These are phyloP conservation scores for Drosophila paulistorum DNA, from an alignment of 1,140 invertebrate genomes.

Conservation along the genomic window DNA sequence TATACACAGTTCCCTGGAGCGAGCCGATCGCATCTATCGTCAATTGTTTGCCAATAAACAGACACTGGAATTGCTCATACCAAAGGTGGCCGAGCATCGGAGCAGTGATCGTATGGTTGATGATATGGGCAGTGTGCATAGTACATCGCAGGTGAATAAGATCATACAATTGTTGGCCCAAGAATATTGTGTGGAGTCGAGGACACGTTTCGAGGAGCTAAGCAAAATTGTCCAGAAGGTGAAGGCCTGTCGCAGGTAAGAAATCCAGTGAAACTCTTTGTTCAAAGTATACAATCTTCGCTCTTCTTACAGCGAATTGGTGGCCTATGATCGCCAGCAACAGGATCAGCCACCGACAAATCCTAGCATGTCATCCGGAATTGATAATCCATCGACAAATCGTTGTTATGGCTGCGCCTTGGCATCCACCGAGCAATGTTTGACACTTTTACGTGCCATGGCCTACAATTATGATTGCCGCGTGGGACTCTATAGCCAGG, in stretches of 20 bases:
- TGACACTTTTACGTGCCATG: slow-evolving; percentile 95
- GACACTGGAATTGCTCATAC: slow-evolving; percentile 87
- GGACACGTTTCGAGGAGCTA: slow-evolving; percentile 96
- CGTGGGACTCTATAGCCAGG: slow-evolving; percentile 91
- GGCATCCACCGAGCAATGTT: slow-evolving; percentile 95
- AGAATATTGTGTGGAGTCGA: slow-evolving; percentile 97
- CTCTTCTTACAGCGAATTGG: slow-evolving; percentile 87
- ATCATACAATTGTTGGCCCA: slow-evolving; percentile 94
- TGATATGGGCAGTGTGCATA: slow-evolving; percentile 83
- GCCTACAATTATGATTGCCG: slow-evolving; percentile 92
- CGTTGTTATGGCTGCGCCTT: slow-evolving; percentile 94
- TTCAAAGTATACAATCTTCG: too few species aligned
- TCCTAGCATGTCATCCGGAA: slow-evolving; percentile 11
- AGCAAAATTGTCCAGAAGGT: slow-evolving; percentile 98
- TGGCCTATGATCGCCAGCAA: slow-evolving; percentile 95
- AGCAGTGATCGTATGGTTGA: slow-evolving; percentile 81
- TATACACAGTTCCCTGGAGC: slow-evolving; percentile 95
- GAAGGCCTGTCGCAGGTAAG: slow-evolving; percentile 89
- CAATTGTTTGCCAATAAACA: slow-evolving; percentile 95
- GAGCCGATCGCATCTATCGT: slow-evolving; percentile 96
- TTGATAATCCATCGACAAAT: slow-evolving; percentile 79
- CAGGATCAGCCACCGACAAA: slow-evolving; percentile 83
- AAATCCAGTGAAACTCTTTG: neutral
- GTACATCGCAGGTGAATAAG: slow-evolving; percentile 88
- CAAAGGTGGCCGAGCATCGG: slow-evolving; percentile 81